phyloP scores from a whole-genome alignment of 37 sponge, comb jelly and placozoan genomes.

The Tethya wilhelma region DNA sequence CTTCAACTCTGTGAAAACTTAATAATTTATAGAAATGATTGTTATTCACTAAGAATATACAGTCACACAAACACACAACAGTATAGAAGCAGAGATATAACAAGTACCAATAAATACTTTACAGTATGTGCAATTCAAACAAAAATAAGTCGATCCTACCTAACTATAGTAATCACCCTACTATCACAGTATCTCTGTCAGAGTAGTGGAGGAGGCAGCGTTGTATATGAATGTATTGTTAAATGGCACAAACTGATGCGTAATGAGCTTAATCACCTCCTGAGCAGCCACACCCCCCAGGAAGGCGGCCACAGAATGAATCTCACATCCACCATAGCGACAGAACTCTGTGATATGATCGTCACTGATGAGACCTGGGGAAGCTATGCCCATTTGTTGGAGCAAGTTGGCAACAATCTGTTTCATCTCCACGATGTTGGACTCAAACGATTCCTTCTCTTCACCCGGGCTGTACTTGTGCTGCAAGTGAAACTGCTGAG shows the following conservation, averaged over 20 bases:
- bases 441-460: constrained; percentile 19
- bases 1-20: too few species aligned
- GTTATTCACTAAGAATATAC: too few species aligned
- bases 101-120: too few species aligned
- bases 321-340: constrained; percentile 83
- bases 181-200: too few species aligned
- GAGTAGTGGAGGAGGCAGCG: constrained; percentile 64
- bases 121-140: too few species aligned
- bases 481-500: constrained; percentile 49
- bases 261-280: constrained; percentile 94
- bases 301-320: constrained; percentile 95
- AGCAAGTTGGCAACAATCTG: constrained; percentile 40
- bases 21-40: too few species aligned
- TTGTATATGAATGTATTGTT: constrained; percentile 94
- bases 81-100: too few species aligned
- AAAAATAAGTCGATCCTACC: too few species aligned
- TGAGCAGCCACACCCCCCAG: constrained; percentile 95
- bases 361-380: constrained; percentile 29
- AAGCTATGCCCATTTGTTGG: constrained; percentile 47
- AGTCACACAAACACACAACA: too few species aligned
- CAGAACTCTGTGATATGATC: constrained; percentile 71
- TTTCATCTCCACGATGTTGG: constrained; percentile 72
- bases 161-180: too few species aligned
- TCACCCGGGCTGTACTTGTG: constrained; percentile 75
- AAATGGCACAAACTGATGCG: constrained; percentile 95